Evolutionary conservation across 2,888 invertebrate genomes (phyloP).

Genomic region (Drosophila anceps): DNA sequence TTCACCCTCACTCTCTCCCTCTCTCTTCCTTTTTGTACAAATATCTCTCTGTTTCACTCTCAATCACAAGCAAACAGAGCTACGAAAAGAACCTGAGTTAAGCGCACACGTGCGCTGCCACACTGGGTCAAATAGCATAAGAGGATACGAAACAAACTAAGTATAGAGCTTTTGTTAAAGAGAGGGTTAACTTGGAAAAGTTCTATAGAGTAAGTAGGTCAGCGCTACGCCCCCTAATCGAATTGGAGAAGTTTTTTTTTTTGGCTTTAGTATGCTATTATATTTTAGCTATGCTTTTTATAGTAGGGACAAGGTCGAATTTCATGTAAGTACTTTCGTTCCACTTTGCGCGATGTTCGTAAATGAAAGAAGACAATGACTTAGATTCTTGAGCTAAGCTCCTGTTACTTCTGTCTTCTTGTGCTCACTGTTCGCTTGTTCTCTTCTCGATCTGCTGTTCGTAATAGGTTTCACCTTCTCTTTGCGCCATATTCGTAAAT

Average conservation of each 20-base stretch:
- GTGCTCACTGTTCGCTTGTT: too few relatives aligned
- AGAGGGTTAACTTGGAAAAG: not conserved
- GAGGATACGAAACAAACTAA: conserved; percentile 31
- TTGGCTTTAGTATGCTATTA: not conserved
- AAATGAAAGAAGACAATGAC: not conserved
- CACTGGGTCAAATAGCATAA: conserved; percentile 16
- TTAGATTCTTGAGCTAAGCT: too few relatives aligned
- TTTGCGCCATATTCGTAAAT: not conserved
- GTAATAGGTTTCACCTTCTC: not conserved
- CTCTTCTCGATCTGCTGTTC: too few relatives aligned
- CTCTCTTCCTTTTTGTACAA: not conserved
- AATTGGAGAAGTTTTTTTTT: not conserved
- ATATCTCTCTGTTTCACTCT: not conserved
- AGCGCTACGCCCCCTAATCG: not conserved
- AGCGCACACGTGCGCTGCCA: conserved; percentile 10
- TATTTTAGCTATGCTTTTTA: not conserved
- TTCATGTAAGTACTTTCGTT: not conserved
- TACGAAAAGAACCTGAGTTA: conserved; percentile 1
- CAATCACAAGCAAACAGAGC: not conserved
- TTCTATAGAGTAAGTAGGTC: conserved; percentile 4
- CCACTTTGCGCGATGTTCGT: not conserved
- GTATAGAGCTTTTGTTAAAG: conserved; percentile 15
- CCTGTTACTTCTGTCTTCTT: not conserved
- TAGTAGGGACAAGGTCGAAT: too few relatives aligned
- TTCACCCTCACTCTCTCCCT: not conserved